These are phyloP conservation scores for Bradypodion ventrale DNA, from an alignment of 2,797 vertebrate species.

Conservation along the genomic window DNA sequence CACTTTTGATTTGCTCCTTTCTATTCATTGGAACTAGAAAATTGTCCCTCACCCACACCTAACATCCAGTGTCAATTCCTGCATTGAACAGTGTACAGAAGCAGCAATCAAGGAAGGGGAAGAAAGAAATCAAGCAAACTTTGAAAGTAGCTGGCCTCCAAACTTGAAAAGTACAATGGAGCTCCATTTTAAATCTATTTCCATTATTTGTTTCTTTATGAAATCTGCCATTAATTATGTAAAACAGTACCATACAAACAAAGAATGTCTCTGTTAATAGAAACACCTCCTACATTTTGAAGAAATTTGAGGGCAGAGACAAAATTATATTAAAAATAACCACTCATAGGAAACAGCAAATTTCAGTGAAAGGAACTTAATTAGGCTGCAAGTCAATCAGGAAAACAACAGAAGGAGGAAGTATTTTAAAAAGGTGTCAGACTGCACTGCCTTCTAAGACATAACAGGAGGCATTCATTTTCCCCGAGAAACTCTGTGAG, in stretches of 20 bases:
- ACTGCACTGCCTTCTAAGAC: slow-evolving; percentile 19
- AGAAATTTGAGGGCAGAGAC: background rate
- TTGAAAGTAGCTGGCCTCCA: too few relatives aligned
- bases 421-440: slow-evolving; percentile 33
- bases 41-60: too few relatives aligned
- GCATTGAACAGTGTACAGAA: too few relatives aligned
- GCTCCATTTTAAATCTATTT: background rate
- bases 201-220: background rate
- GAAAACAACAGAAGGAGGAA: slow-evolving; percentile 31
- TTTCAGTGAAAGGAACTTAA: background rate
- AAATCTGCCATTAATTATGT: background rate
- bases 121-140: too few relatives aligned
- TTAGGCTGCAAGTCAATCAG: slow-evolving; percentile 30
- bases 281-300: background rate
- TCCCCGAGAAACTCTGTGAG: slow-evolving; percentile 19
- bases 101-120: too few relatives aligned
- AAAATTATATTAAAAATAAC: slow-evolving; percentile 3
- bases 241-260: background rate
- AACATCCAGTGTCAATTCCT: too few relatives aligned
- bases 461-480: slow-evolving; percentile 27
- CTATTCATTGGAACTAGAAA: too few relatives aligned
- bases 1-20: too few relatives aligned
- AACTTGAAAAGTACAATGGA: background rate
- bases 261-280: background rate
- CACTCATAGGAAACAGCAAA: background rate